phyloP scores from a whole-genome alignment of 2,113 vertebrate species.

The Peucedramus taeniatus region DNA sequence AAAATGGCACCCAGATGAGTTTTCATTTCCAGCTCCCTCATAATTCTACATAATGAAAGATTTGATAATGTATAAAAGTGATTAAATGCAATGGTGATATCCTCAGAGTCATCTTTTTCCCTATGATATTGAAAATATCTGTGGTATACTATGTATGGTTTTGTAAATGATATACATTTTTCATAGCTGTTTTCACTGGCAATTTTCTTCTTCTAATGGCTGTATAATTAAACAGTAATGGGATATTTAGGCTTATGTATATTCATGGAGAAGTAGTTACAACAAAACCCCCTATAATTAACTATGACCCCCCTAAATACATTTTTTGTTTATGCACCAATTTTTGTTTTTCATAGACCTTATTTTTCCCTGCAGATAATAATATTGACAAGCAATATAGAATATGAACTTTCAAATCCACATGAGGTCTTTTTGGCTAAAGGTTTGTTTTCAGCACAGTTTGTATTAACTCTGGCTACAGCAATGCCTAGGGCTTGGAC shows the following conservation, averaged over 20 bases:
- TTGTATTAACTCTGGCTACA: not conserved
- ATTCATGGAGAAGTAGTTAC: constrained; percentile 46
- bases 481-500: not conserved
- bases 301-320: not conserved
- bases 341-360: not conserved
- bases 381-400: not conserved
- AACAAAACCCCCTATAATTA: constrained; percentile 59
- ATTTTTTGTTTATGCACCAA: constrained; percentile 8
- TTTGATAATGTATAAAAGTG: constrained; percentile 19
- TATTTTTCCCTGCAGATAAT: not conserved
- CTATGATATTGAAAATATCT: constrained; percentile 20
- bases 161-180: constrained; percentile 54
- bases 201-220: constrained; percentile 62
- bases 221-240: constrained; percentile 68
- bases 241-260: constrained; percentile 57
- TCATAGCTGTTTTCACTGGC: constrained; percentile 55
- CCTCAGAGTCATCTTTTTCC: constrained; percentile 14
- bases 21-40: not conserved
- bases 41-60: constrained; percentile 39
- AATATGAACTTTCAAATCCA: not conserved
- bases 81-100: constrained; percentile 36
- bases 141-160: not conserved
- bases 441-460: not conserved
- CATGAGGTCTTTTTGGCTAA: not conserved
- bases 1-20: constrained; percentile 2